Evolutionary conservation across 2,797 vertebrate species (phyloP).

Genomic region (Sebastes iracundus): DNA sequence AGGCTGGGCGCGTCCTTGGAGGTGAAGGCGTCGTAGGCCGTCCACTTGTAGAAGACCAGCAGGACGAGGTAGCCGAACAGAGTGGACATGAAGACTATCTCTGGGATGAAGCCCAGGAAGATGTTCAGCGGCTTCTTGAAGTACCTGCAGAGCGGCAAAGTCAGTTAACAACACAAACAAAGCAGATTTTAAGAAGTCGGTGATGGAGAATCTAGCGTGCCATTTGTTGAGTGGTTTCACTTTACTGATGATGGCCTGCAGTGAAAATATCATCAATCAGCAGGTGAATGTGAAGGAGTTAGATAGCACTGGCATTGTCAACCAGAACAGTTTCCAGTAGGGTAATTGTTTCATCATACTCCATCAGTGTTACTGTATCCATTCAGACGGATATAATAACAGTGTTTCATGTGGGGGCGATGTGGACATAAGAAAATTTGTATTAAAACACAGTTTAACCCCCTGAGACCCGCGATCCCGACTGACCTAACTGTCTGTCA

Average conservation of each 20-base stretch:
- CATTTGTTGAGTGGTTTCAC: not conserved
- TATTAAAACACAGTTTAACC: too few relatives aligned
- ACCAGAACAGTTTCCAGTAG: not conserved
- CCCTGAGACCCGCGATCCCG: too few relatives aligned
- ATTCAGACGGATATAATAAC: not conserved
- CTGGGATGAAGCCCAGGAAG: slow-evolving; percentile 96
- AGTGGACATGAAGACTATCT: slow-evolving; percentile 94
- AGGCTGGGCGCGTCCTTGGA: slow-evolving; percentile 95
- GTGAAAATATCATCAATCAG: not conserved
- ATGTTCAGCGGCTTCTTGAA: slow-evolving; percentile 98
- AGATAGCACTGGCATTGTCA: not conserved
- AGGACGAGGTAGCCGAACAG: slow-evolving; percentile 96
- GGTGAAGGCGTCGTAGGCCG: slow-evolving; percentile 88
- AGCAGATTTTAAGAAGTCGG: too few relatives aligned
- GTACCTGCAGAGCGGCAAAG: slow-evolving; percentile 82
- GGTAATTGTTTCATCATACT: not conserved
- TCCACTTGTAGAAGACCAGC: slow-evolving; percentile 97
- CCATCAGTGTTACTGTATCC: not conserved
- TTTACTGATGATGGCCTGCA: not conserved
- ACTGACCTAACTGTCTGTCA: too few relatives aligned
- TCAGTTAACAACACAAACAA: not conserved
- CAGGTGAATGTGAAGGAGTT: not conserved
- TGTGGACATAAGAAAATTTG: not conserved
- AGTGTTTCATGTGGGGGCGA: not conserved
- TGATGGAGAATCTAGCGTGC: too few relatives aligned